Percentiles rank a stretch among this genome's conserved stretches.
Conservation (phyloP, 2,888 invertebrate species). For the Cephus sareptanus region DNA sequence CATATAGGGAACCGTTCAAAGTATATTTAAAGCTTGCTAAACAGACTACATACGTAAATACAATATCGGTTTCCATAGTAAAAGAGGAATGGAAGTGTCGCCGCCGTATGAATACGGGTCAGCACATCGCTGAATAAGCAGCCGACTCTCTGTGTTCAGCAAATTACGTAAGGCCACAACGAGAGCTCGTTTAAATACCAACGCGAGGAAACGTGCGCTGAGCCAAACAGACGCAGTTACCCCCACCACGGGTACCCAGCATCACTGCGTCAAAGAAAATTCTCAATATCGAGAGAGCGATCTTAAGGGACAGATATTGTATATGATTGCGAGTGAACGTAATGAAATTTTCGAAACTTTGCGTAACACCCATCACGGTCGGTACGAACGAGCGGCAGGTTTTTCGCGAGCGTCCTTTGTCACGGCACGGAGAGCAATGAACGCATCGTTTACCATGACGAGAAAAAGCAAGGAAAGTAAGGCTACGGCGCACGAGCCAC, state of each 20-base stretch:
- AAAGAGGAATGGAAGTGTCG: conserved; percentile 45
- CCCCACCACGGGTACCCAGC: background rate
- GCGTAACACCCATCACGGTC: background rate
- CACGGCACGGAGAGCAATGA: background rate
- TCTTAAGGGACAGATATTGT: background rate
- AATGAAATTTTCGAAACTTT: background rate
- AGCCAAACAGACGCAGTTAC: conserved; percentile 21
- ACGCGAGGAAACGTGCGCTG: conserved; percentile 25
- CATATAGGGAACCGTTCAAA: background rate
- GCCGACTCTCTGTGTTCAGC: conserved; percentile 45
- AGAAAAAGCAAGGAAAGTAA: background rate
- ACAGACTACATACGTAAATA: conserved; percentile 23
- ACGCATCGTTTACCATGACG: background rate
- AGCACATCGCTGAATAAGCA: conserved; percentile 61
- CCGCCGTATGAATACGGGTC: conserved; percentile 54
- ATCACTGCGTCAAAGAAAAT: background rate
- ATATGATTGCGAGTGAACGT: background rate
- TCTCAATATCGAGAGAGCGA: background rate
- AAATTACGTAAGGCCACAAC: conserved; percentile 60
- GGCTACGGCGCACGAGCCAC: background rate
- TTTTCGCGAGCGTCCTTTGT: background rate
- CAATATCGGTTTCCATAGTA: conserved; percentile 37
- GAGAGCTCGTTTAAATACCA: conserved; percentile 60
- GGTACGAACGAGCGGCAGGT: background rate
- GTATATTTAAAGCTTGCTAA: background rate